These are phyloP conservation scores for Rapana venosa DNA, from an alignment of 2,888 invertebrate species.

Conservation along the genomic window DNA sequence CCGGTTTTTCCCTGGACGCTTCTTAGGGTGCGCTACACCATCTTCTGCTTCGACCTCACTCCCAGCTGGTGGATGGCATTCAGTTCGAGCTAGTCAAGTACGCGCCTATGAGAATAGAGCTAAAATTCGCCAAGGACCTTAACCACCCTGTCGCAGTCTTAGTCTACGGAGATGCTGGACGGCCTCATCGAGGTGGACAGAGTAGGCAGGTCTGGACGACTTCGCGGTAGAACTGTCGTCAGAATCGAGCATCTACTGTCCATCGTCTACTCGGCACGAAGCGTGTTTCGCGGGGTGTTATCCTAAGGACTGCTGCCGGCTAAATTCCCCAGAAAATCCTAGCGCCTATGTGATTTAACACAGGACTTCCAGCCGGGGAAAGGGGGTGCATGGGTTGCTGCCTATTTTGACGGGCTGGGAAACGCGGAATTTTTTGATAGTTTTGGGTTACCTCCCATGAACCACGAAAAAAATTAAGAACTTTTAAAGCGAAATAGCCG, in stretches of 20 bases:
- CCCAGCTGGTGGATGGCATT: slow-evolving; percentile 14
- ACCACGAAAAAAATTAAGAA: neutral
- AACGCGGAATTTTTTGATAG: slow-evolving; percentile 36
- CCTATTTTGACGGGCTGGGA: neutral
- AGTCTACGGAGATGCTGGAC: slow-evolving; percentile 35
- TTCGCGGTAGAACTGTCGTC: neutral
- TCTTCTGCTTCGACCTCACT: slow-evolving; percentile 30
- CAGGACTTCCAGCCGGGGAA: neutral
- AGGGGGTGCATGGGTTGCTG: slow-evolving; percentile 32
- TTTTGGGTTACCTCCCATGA: slow-evolving; percentile 6
- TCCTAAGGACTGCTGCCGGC: neutral
- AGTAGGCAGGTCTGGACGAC: slow-evolving; percentile 24
- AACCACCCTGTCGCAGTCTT: slow-evolving; percentile 21
- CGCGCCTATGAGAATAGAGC: slow-evolving; percentile 13
- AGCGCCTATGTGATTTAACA: neutral
- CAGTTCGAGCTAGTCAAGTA: slow-evolving; percentile 29
- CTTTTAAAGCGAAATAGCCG: neutral
- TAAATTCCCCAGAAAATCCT: neutral
- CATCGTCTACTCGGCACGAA: neutral
- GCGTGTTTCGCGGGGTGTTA: neutral
- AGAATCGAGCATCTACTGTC: neutral
- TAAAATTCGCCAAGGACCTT: slow-evolving; percentile 28
- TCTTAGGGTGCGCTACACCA: neutral
- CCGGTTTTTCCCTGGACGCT: neutral
- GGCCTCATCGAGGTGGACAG: slow-evolving; percentile 32